These are phyloP conservation scores for Hydriomena furcata DNA, from an alignment of 2,888 invertebrate genomes.

Conservation along the genomic window DNA sequence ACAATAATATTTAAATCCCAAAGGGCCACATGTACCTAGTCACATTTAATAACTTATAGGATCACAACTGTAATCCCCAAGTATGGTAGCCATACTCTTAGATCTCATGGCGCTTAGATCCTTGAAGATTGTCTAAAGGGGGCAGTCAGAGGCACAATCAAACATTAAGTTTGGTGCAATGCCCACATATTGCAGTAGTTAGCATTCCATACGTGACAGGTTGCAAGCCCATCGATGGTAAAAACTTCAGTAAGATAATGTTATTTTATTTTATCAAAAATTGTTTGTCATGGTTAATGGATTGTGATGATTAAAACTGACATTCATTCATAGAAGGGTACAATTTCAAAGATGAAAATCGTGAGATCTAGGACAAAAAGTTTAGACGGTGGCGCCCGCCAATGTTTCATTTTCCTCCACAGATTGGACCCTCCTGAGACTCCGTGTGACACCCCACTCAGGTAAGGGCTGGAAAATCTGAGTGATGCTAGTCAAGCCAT, in stretches of 20 bases:
- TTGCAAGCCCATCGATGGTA: too few relatives aligned
- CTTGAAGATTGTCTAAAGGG: too few relatives aligned
- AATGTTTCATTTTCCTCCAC: constrained; percentile 81
- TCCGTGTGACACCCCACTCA: constrained; percentile 55
- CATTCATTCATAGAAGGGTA: background rate
- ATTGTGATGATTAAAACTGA: background rate
- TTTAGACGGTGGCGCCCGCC: constrained; percentile 81
- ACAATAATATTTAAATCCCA: background rate
- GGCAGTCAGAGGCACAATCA: too few relatives aligned
- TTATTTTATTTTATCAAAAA: too few relatives aligned
- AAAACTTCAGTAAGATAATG: too few relatives aligned
- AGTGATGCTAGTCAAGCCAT: background rate
- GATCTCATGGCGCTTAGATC: too few relatives aligned
- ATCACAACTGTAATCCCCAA: too few relatives aligned
- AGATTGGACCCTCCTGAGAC: constrained; percentile 69
- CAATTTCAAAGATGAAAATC: background rate
- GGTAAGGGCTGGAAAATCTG: constrained; percentile 61
- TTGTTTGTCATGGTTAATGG: background rate
- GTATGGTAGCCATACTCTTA: too few relatives aligned
- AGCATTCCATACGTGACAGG: too few relatives aligned
- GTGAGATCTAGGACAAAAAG: constrained; percentile 40
- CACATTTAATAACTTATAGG: too few relatives aligned
- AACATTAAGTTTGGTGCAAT: too few relatives aligned
- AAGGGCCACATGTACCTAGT: constrained; percentile 9
- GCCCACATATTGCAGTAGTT: too few relatives aligned